A percentile compares a stretch with the other conserved stretches of the same genome.
Evolutionary conservation across 2,113 vertebrate species (phyloP).

Genomic region (Pseudorectes ferrugineus): DNA sequence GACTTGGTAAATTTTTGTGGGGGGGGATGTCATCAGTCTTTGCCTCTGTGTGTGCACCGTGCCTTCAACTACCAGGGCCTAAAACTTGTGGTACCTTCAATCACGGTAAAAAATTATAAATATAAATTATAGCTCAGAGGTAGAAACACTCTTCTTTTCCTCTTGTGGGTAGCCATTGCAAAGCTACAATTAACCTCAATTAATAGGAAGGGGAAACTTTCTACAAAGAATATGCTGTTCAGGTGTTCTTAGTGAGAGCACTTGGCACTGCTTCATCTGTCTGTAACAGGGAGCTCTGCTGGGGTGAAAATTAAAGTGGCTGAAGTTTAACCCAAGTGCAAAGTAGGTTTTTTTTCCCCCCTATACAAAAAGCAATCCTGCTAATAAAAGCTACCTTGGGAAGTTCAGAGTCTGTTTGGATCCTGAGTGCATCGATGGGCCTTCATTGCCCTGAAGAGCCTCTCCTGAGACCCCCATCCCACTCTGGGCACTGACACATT

Average conservation of each 20-base stretch:
- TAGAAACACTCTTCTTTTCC: neutral
- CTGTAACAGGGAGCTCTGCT: neutral
- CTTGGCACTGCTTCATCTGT: neutral
- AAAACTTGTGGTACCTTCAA: neutral
- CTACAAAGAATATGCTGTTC: neutral
- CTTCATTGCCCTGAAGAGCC: neutral
- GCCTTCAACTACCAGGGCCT: neutral
- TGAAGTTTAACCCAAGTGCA: neutral
- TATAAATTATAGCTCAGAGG: neutral
- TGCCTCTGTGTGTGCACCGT: neutral
- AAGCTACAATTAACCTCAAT: slow-evolving; percentile 35
- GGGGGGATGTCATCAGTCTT: neutral
- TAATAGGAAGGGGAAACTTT: slow-evolving; percentile 18
- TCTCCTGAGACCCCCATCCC: neutral
- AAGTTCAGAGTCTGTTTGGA: neutral
- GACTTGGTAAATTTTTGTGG: neutral
- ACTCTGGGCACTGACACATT: neutral
- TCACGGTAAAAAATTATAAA: neutral
- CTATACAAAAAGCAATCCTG: neutral
- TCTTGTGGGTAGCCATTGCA: neutral
- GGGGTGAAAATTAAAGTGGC: slow-evolving; percentile 13
- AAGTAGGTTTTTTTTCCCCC: rapidly evolving
- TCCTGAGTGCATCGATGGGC: neutral
- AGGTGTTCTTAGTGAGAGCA: slow-evolving; percentile 15
- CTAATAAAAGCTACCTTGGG: neutral